Conservation (phyloP, 2,888 invertebrate species). For the Drosophila meridionalis region DNA sequence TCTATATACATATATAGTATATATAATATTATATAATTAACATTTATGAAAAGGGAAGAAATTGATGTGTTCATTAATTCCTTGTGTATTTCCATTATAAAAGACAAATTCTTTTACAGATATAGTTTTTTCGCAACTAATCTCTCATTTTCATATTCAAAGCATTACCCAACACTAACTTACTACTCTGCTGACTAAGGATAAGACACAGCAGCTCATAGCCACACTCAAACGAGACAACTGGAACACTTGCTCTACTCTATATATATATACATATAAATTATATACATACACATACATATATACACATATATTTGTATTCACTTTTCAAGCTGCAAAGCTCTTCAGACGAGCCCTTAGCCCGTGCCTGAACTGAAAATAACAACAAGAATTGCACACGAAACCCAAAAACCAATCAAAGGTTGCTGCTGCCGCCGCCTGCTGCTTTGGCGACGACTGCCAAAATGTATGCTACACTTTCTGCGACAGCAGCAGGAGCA, state of each 20-base stretch:
- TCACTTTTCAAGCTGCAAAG: conserved; percentile 28
- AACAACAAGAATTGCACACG: conserved; percentile 30
- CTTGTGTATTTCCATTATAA: too few species aligned
- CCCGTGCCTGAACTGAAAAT: conserved; percentile 21
- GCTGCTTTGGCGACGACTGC: conserved; percentile 40
- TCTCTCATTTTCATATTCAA: background rate
- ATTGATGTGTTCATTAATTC: too few species aligned
- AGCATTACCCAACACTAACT: background rate
- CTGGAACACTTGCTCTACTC: conserved; percentile 25
- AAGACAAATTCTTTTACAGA: too few species aligned
- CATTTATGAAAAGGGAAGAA: too few species aligned
- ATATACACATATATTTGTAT: background rate
- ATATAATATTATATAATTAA: too few species aligned
- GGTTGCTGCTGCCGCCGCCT: conserved; percentile 41
- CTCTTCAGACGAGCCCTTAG: conserved; percentile 29
- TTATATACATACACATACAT: background rate
- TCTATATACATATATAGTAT: too few species aligned
- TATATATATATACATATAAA: background rate
- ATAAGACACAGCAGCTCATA: conserved; percentile 11
- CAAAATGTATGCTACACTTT: conserved; percentile 74
- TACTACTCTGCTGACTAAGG: background rate
- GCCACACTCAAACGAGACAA: conserved; percentile 28
- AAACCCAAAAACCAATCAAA: conserved; percentile 56
- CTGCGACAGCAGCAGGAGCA: conserved; percentile 13
- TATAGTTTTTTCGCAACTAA: background rate